Conservation (phyloP, 2,888 invertebrate species). For the Odontocolon sp. region DNA sequence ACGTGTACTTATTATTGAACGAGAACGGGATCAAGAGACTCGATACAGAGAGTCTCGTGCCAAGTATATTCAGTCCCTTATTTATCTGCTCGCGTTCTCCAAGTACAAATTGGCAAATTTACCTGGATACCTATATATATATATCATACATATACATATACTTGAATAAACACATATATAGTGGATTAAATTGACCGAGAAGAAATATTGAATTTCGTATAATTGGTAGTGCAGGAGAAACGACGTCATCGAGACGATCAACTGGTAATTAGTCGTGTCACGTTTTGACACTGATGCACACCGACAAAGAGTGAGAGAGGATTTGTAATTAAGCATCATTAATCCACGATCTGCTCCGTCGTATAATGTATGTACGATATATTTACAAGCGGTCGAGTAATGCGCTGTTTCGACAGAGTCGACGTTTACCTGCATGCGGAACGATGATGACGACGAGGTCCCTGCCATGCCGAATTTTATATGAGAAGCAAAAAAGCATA, state of each 20-base stretch:
- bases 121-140: background rate
- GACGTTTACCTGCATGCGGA: background rate
- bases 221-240: constrained; percentile 43
- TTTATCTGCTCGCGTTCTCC: constrained; percentile 1
- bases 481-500: background rate
- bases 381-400: constrained; percentile 35
- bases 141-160: background rate
- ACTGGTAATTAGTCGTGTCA: constrained; percentile 44
- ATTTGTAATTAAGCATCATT: constrained; percentile 49
- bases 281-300: constrained; percentile 9
- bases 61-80: constrained; percentile 24
- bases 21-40: constrained; percentile 20
- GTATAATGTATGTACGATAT: constrained; percentile 39
- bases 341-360: constrained; percentile 33
- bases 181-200: constrained; percentile 29
- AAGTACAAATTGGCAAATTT: constrained; percentile 50
- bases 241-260: constrained; percentile 54
- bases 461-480: background rate
- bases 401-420: constrained; percentile 24
- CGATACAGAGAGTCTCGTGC: constrained; percentile 44
- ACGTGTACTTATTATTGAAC: constrained; percentile 46
- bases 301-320: constrained; percentile 6
- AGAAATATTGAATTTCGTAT: constrained; percentile 47
- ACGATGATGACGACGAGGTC: background rate
- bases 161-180: too few relatives aligned